Percentiles rank a stretch among this genome's conserved stretches.
Evolutionary conservation across 2,113 vertebrate genomes (phyloP).

Genomic region (Galemys pyrenaicus): DNA sequence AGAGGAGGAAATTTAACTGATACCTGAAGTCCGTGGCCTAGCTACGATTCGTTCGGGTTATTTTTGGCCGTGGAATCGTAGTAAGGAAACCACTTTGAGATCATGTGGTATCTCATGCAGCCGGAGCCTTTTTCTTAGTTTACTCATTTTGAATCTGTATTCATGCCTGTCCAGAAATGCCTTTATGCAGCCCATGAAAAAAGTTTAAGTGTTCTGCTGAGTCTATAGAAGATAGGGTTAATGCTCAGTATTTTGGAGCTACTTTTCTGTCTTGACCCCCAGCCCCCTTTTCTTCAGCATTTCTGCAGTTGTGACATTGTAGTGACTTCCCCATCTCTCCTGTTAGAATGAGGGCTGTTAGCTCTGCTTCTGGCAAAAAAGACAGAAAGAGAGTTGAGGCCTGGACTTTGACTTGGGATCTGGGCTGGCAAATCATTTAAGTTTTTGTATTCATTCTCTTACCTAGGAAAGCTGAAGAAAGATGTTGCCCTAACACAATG

Average conservation of each 20-base stretch:
- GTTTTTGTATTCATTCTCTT: neutral
- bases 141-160: neutral
- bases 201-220: neutral
- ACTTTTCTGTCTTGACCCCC: neutral
- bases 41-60: constrained; percentile 9
- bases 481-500: neutral
- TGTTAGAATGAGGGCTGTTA: neutral
- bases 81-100: neutral
- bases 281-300: neutral
- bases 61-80: constrained; percentile 17
- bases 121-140: neutral
- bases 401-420: neutral
- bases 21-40: constrained; percentile 37
- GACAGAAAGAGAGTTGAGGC: neutral
- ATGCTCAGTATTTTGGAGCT: neutral
- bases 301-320: neutral
- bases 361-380: neutral
- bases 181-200: neutral
- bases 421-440: neutral
- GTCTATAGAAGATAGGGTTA: neutral
- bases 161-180: neutral
- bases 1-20: constrained; percentile 31
- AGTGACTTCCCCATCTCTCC: no score
- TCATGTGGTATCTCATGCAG: neutral
- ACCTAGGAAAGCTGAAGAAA: neutral